These are phyloP conservation scores for Turritopsis dohrnii DNA, from an alignment of 30 jellyfish, hydroid and myxozoan species.

Conservation along the genomic window DNA sequence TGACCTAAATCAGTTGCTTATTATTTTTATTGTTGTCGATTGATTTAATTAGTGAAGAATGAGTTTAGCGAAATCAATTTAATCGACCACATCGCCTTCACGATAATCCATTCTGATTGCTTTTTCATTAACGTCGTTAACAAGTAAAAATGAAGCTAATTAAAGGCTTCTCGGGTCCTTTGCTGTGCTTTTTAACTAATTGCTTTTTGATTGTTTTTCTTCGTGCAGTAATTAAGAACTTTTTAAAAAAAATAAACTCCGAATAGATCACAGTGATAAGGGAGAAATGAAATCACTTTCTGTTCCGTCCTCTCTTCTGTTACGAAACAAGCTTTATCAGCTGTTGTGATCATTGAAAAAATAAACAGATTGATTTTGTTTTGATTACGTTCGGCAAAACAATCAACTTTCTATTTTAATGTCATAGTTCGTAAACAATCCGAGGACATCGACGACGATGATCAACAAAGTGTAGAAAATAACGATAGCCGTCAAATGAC, in stretches of 20 bases:
- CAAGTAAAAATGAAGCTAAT: not conserved
- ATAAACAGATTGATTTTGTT: not conserved
- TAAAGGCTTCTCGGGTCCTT: not conserved
- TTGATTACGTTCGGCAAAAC: too few relatives aligned
- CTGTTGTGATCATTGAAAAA: not conserved
- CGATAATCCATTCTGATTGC: not conserved
- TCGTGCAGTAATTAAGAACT: not conserved
- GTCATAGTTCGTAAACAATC: constrained; percentile 8
- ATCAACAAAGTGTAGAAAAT: not conserved
- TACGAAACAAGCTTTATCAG: not conserved
- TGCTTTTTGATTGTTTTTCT: not conserved
- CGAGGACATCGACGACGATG: constrained; percentile 11
- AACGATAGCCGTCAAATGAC: constrained; percentile 1
- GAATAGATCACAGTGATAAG: not conserved
- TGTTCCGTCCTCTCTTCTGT: not conserved
- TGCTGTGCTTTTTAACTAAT: not conserved
- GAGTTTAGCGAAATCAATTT: not conserved
- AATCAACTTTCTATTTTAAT: not conserved
- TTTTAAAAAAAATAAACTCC: not conserved
- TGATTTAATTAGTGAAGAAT: not conserved
- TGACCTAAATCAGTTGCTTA: not conserved
- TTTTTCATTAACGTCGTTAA: not conserved
- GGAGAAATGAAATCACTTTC: not conserved
- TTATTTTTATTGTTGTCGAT: not conserved
- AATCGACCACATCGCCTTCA: not conserved